These are phyloP conservation scores for Acheta domesticus DNA, from an alignment of 2,888 invertebrate species.

Conservation along the genomic window DNA sequence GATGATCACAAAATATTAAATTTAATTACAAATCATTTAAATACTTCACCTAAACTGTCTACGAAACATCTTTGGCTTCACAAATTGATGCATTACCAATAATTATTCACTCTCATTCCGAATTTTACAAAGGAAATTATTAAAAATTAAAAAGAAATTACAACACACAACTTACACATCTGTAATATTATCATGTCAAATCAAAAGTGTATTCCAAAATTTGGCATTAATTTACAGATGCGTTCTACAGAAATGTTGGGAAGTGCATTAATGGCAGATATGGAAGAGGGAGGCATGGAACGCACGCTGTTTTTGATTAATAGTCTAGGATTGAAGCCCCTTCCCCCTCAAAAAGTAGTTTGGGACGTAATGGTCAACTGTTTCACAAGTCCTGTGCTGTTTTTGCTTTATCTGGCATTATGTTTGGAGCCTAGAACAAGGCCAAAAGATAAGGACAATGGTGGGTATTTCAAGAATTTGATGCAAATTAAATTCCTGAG, in stretches of 20 bases:
- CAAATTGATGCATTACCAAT: too few species aligned
- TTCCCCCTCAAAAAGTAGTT: background rate
- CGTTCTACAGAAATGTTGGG: background rate
- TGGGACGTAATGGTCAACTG: constrained; percentile 9
- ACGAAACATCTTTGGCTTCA: too few species aligned
- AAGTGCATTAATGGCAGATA: background rate
- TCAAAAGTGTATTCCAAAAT: too few species aligned
- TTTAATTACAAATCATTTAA: too few species aligned
- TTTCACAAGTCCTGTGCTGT: background rate
- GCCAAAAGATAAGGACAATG: background rate
- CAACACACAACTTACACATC: too few species aligned
- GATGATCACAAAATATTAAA: too few species aligned
- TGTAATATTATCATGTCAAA: too few species aligned
- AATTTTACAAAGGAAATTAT: too few species aligned
- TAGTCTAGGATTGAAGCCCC: background rate
- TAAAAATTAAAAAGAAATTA: too few species aligned
- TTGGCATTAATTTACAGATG: background rate
- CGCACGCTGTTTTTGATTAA: background rate
- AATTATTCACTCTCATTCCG: too few species aligned
- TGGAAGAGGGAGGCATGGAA: background rate
- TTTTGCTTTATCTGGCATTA: background rate
- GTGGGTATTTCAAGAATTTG: background rate
- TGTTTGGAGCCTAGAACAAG: background rate
- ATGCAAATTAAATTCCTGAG: too few species aligned
- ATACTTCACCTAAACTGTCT: too few species aligned